Conservation (phyloP, 2,113 vertebrate species). For the Lampris incognitus region DNA sequence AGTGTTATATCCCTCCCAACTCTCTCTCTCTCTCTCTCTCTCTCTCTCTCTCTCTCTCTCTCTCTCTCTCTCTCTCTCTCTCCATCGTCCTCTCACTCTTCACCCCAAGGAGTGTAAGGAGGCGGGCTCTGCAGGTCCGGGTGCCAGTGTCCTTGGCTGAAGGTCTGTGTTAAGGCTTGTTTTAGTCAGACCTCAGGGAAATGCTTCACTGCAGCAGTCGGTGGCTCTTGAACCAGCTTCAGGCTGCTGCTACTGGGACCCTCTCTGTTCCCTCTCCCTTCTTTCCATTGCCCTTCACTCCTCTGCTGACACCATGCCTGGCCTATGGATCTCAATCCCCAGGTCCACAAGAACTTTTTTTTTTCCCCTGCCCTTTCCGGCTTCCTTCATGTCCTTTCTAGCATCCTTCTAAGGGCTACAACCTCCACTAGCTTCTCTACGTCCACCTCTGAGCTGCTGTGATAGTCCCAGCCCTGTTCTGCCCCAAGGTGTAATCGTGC, state of each 20-base stretch:
- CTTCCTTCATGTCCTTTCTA: too few relatives aligned
- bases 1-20: slow-evolving; percentile 37
- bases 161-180: slow-evolving; percentile 48
- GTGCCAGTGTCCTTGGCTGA: slow-evolving; percentile 58
- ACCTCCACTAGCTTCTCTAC: neutral
- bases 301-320: neutral
- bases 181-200: slow-evolving; percentile 47
- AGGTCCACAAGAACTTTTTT: too few relatives aligned
- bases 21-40: neutral
- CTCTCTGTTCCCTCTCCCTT: neutral
- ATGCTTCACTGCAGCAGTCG: slow-evolving; percentile 20
- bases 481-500: neutral
- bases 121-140: slow-evolving; percentile 33
- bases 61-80: slow-evolving; percentile 13
- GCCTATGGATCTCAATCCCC: neutral
- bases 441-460: neutral
- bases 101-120: slow-evolving; percentile 39
- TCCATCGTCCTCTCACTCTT: slow-evolving; percentile 25
- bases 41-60: neutral
- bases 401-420: too few relatives aligned
- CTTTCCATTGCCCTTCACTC: neutral
- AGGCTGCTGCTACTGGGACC: slow-evolving; percentile 12
- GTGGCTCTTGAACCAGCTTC: slow-evolving; percentile 5
- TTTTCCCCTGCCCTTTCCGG: too few relatives aligned
- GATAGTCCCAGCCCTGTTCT: neutral